Evolutionary conservation across 2,888 invertebrate species (phyloP).

Genomic region (Drosophila putrida): DNA sequence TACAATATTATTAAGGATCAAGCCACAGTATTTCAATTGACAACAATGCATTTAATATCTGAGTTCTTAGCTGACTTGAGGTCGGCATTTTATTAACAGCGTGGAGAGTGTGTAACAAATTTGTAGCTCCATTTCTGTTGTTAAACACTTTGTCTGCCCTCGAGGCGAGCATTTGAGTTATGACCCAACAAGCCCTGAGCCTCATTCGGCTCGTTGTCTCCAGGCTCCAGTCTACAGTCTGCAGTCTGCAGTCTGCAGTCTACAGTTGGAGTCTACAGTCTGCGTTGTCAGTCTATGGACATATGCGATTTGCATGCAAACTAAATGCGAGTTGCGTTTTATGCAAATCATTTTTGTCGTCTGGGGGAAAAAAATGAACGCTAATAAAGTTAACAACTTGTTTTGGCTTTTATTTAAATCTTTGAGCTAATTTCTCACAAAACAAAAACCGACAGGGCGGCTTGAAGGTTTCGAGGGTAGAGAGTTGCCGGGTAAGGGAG

Average conservation of each 20-base stretch:
- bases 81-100: constrained; percentile 23
- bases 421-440: constrained; percentile 55
- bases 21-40: constrained; percentile 21
- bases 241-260: constrained; percentile 13
- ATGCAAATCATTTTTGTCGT: constrained; percentile 60
- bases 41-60: constrained; percentile 1
- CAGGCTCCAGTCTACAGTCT: constrained; percentile 15
- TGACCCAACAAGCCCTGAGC: constrained; percentile 46
- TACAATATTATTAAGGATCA: constrained; percentile 2
- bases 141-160: constrained; percentile 36
- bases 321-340: constrained; percentile 67
- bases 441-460: constrained; percentile 24
- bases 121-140: constrained; percentile 34
- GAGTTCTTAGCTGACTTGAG: too few species aligned
- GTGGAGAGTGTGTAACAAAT: constrained; percentile 27
- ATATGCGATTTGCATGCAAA: constrained; percentile 67
- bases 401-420: constrained; percentile 58
- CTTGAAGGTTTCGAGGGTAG: neutral
- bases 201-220: constrained; percentile 8
- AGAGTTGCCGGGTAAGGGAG: neutral
- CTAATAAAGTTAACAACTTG: constrained; percentile 72
- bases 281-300: constrained; percentile 33
- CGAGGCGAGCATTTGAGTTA: constrained; percentile 47
- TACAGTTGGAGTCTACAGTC: constrained; percentile 21
- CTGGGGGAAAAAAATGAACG: constrained; percentile 36